Evolutionary conservation across 2,797 vertebrate species (phyloP).

Genomic region (Xerus rutilus): DNA sequence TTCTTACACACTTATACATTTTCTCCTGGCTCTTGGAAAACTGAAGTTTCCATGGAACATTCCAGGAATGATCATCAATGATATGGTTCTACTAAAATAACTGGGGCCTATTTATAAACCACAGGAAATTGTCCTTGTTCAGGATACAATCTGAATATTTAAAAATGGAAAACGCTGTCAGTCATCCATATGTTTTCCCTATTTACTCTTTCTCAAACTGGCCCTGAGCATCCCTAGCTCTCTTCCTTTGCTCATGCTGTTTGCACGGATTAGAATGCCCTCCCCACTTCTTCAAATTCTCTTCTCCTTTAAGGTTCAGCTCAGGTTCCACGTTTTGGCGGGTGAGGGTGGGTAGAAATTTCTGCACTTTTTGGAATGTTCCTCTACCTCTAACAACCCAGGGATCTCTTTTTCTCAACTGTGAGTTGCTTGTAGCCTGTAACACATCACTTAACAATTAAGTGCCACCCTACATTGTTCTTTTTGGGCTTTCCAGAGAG

Average conservation of each 20-base stretch:
- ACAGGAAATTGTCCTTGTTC: conserved; percentile 85
- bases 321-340: not conserved
- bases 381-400: not conserved
- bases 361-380: not conserved
- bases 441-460: not conserved
- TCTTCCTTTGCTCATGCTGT: not conserved
- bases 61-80: conserved; percentile 75
- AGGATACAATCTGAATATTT: conserved; percentile 85
- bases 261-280: not conserved
- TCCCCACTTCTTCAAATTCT: not conserved
- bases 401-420: not conserved
- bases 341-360: not conserved
- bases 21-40: conserved; percentile 49
- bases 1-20: conserved; percentile 45
- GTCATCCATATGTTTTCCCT: conserved; percentile 67
- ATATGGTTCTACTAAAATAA: conserved; percentile 77
- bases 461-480: not conserved
- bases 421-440: not conserved
- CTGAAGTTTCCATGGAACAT: conserved; percentile 18
- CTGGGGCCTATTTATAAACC: conserved; percentile 83
- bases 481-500: conserved; percentile 28
- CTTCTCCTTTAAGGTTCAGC: not conserved
- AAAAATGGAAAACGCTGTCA: conserved; percentile 68
- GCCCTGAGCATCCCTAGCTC: not conserved
- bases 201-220: conserved; percentile 54